A percentile compares a stretch with the other conserved stretches of the same genome.
Evolutionary conservation across 2,888 invertebrate species (phyloP).

Genomic region (Hyalella azteca): DNA sequence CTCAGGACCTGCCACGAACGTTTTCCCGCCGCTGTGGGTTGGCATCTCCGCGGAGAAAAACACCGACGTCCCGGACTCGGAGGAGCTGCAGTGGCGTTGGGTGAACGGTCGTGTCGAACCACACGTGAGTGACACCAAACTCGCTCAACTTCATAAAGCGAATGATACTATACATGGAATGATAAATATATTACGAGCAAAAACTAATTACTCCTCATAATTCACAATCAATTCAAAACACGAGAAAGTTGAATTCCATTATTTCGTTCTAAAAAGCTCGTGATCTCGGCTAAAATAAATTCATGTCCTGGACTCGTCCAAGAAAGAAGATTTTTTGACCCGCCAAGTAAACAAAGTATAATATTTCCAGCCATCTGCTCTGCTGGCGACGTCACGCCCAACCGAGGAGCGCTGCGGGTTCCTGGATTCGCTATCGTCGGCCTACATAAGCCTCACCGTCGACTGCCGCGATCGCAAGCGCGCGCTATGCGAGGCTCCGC

Average conservation of each 20-base stretch:
- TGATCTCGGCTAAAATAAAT: no score
- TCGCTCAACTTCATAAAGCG: not conserved
- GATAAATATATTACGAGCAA: no score
- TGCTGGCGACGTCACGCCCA: not conserved
- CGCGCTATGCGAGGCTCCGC: not conserved
- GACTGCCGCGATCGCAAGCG: not conserved
- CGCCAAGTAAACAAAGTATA: no score
- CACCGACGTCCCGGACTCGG: not conserved
- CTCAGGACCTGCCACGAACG: no score
- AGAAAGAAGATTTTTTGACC: no score
- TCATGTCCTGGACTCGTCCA: no score
- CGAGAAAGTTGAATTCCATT: no score
- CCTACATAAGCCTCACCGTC: not conserved
- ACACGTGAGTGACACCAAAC: not conserved
- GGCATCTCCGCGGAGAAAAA: not conserved
- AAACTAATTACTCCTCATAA: no score
- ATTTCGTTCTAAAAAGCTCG: no score
- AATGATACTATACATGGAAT: no score
- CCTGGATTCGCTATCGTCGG: not conserved
- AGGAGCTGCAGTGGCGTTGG: constrained; percentile 23
- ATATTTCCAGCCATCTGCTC: not conserved
- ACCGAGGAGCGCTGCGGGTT: not conserved
- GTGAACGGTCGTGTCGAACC: constrained; percentile 2
- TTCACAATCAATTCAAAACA: no score
- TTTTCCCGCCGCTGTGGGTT: constrained; percentile 25